Conservation (phyloP, 2,888 invertebrate genomes). For the Drosophila monieri region DNA sequence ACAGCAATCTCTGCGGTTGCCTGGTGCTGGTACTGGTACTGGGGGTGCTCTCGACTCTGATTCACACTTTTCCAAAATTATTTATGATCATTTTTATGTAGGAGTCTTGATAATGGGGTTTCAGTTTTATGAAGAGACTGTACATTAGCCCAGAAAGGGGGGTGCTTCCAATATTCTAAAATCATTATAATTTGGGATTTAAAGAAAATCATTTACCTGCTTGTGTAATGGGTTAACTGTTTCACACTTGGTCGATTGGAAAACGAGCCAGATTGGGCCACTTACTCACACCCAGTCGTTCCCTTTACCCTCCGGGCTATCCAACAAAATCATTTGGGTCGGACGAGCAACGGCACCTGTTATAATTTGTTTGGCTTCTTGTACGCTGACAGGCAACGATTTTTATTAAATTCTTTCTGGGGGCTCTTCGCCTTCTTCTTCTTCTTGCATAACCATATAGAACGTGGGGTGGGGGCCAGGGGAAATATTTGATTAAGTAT, state of each 20-base stretch:
- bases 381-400: slow-evolving; percentile 73
- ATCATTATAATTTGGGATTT: background rate
- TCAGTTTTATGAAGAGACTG: background rate
- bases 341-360: slow-evolving; percentile 66
- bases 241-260: slow-evolving; percentile 25
- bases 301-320: background rate
- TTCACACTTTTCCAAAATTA: slow-evolving; percentile 32
- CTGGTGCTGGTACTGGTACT: slow-evolving; percentile 9
- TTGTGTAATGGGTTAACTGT: slow-evolving; percentile 20
- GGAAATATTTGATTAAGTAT: slow-evolving; percentile 70
- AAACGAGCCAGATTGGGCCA: slow-evolving; percentile 22
- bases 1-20: slow-evolving; percentile 28
- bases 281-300: slow-evolving; percentile 7
- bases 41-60: slow-evolving; percentile 20
- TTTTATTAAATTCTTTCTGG: slow-evolving; percentile 71
- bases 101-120: background rate
- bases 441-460: slow-evolving; percentile 62
- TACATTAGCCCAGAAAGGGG: no score
- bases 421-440: slow-evolving; percentile 55
- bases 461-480: background rate
- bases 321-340: slow-evolving; percentile 32
- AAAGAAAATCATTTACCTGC: slow-evolving; percentile 16
- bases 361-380: slow-evolving; percentile 78
- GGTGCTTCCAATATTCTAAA: background rate
- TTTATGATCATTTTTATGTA: slow-evolving; percentile 20